Conservation (phyloP, 1,140 invertebrate species). For the Drosophila lacteicornis region DNA sequence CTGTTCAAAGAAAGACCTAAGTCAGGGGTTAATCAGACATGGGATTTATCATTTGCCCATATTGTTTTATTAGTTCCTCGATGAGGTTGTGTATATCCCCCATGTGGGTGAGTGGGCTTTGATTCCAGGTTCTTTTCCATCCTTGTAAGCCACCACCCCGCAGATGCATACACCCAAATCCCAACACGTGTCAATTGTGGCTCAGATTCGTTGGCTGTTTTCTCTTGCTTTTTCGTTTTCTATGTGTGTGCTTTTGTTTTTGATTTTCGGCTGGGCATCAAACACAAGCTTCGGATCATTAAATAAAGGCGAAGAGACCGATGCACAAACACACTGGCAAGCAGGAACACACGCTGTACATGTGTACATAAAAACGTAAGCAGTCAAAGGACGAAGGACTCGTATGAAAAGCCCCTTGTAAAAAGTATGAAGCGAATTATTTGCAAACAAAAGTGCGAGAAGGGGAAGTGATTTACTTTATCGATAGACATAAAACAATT, state of each 20-base stretch:
- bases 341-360: background rate
- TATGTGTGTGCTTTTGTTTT: constrained; percentile 17
- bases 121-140: constrained; percentile 1
- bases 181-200: constrained; percentile 58
- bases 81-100: constrained; percentile 10
- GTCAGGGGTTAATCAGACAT: background rate
- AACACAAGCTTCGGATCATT: constrained; percentile 51
- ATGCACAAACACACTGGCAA: constrained; percentile 8
- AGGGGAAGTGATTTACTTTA: constrained; percentile 73
- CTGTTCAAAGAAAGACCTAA: background rate
- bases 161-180: constrained; percentile 33
- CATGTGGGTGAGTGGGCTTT: constrained; percentile 12
- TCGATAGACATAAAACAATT: constrained; percentile 79
- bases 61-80: constrained; percentile 9
- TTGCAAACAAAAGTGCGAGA: constrained; percentile 57
- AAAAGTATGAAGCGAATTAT: constrained; percentile 62
- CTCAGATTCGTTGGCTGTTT: constrained; percentile 28
- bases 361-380: constrained; percentile 16
- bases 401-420: constrained; percentile 44
- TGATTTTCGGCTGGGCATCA: constrained; percentile 32
- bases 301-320: constrained; percentile 39
- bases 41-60: background rate
- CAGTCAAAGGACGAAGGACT: constrained; percentile 31
- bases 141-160: background rate
- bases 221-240: background rate